Evolutionary conservation across 2,113 vertebrate species (phyloP).

Genomic region (Dicentrarchus labrax): DNA sequence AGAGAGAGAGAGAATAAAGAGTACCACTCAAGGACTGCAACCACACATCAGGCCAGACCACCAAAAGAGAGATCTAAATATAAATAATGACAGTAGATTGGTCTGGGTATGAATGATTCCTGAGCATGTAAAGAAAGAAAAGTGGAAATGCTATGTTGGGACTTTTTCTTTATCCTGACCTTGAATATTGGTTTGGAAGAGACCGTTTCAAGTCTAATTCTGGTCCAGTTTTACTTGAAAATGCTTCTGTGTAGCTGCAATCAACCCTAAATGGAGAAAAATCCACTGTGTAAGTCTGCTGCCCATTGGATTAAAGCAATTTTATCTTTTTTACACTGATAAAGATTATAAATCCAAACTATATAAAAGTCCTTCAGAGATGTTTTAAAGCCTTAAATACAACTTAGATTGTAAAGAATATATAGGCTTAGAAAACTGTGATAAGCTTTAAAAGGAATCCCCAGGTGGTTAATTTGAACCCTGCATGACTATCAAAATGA

Average conservation of each 20-base stretch:
- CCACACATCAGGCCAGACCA: not conserved
- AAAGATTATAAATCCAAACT: not conserved
- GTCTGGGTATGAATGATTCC: not conserved
- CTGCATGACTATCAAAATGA: not conserved
- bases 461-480: slow-evolving; percentile 3
- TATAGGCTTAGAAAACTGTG: not conserved
- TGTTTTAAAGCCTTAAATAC: not conserved
- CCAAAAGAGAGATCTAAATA: not conserved
- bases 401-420: not conserved
- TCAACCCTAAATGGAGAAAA: too few relatives aligned
- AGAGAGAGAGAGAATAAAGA: too few relatives aligned
- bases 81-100: not conserved
- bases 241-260: too few relatives aligned
- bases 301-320: not conserved
- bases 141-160: not conserved
- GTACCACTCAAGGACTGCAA: not conserved
- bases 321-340: not conserved
- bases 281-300: too few relatives aligned
- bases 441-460: not conserved
- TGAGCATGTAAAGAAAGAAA: not conserved
- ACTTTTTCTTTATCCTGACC: not conserved
- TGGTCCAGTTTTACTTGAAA: not conserved
- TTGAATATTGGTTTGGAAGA: not conserved
- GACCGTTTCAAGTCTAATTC: not conserved
- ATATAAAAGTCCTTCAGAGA: not conserved